phyloP scores from a whole-genome alignment of 2,113 vertebrate species.

The Antechinus stuartii region DNA sequence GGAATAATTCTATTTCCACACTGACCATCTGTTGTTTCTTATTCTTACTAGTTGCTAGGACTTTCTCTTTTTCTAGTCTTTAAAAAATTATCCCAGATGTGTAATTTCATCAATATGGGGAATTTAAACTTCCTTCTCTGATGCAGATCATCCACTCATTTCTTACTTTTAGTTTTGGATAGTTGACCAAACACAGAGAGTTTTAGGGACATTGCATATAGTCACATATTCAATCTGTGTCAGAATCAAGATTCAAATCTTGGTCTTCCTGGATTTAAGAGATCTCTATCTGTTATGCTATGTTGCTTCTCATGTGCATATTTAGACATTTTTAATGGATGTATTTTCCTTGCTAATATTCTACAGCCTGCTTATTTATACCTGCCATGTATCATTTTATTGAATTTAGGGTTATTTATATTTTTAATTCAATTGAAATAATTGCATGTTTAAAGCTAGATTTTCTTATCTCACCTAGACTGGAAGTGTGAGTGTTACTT shows the following conservation, averaged over 20 bases:
- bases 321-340: not conserved
- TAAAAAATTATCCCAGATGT: not conserved
- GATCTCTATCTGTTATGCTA: not conserved
- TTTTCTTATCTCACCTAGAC: not conserved
- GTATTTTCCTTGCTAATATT: not conserved
- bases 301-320: not conserved
- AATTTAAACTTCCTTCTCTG: not conserved
- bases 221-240: conserved; percentile 10
- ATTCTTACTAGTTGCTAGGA: not conserved
- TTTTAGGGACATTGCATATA: conserved; percentile 5
- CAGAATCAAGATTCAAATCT: conserved; percentile 17
- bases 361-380: not conserved
- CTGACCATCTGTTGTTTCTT: not conserved
- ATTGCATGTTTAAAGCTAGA: not conserved
- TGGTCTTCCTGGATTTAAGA: conserved; percentile 10
- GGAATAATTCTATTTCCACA: not conserved
- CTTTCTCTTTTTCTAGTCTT: not conserved
- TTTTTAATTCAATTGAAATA: not conserved
- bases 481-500: not conserved
- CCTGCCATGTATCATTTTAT: not conserved
- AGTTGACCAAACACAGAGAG: not conserved
- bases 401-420: not conserved
- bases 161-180: not conserved
- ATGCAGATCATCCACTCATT: not conserved
- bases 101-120: not conserved